These are phyloP conservation scores for Genyomyrus donnyi DNA, from an alignment of 2,113 vertebrate species.

Conservation along the genomic window DNA sequence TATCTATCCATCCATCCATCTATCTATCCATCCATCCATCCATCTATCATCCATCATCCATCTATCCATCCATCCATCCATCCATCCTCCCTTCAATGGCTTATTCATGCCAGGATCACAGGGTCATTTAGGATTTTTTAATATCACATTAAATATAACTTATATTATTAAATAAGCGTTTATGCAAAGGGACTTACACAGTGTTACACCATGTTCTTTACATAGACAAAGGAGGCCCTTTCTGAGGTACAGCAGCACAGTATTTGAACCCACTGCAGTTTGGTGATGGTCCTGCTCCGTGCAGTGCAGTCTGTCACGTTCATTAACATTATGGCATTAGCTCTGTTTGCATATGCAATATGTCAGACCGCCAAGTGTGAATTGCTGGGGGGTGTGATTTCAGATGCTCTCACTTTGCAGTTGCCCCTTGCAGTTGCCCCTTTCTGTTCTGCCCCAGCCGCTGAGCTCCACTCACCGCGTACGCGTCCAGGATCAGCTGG, in stretches of 20 bases:
- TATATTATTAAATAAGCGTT: not conserved
- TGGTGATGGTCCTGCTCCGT: not conserved
- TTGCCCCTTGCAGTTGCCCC: not conserved
- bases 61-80: not conserved
- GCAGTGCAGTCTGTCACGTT: not conserved
- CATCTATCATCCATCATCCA: no score
- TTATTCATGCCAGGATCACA: not conserved
- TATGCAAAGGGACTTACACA: not conserved
- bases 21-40: not conserved
- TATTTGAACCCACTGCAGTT: not conserved
- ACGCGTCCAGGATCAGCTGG: conserved; percentile 87
- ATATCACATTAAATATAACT: not conserved
- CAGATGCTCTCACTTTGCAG: not conserved
- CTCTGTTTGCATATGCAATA: not conserved
- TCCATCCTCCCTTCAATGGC: not conserved
- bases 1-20: not conserved
- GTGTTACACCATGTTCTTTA: not conserved
- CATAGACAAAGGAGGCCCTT: not conserved
- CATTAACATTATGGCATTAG: not conserved
- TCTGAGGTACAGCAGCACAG: not conserved
- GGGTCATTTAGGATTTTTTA: not conserved
- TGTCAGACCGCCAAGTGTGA: not conserved
- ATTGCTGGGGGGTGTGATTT: not conserved
- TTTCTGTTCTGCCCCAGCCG: not conserved
- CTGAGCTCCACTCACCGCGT: conserved; percentile 64